Conservation (phyloP, 2,888 invertebrate species). For the Microctonus hyperodae region DNA sequence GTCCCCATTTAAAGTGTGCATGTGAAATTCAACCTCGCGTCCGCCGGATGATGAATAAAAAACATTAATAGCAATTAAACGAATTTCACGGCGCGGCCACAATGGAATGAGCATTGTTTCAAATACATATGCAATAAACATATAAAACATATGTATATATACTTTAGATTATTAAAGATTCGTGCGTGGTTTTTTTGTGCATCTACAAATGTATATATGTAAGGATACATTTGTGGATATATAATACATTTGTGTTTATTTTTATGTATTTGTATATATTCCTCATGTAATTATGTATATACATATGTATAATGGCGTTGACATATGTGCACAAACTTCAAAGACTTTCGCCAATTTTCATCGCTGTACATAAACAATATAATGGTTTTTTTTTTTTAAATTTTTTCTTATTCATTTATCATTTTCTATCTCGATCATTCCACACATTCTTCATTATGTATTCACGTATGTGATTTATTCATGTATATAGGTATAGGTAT, state of each 20-base stretch:
- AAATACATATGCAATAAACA: constrained; percentile 42
- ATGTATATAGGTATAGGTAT: neutral
- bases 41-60: constrained; percentile 40
- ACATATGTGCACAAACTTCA: constrained; percentile 7
- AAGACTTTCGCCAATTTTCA: constrained; percentile 17
- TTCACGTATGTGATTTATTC: neutral
- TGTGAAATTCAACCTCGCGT: constrained; percentile 26
- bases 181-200: neutral
- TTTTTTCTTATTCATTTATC: neutral
- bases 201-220: neutral
- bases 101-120: constrained; percentile 51
- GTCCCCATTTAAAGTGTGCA: constrained; percentile 25
- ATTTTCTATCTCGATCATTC: neutral
- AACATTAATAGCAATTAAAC: constrained; percentile 51
- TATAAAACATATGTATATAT: constrained; percentile 4
- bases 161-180: neutral
- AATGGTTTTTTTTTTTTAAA: neutral
- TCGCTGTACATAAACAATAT: neutral
- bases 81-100: constrained; percentile 48
- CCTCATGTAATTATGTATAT: neutral
- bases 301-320: neutral
- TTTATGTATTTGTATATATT: neutral
- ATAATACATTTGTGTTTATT: neutral
- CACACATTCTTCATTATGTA: neutral
- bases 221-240: too few relatives aligned